Evolutionary conservation across 2,888 invertebrate species (phyloP), one percentile per base, ranked within the genome.

Genomic region (Hypercompe scribonia): DNA sequence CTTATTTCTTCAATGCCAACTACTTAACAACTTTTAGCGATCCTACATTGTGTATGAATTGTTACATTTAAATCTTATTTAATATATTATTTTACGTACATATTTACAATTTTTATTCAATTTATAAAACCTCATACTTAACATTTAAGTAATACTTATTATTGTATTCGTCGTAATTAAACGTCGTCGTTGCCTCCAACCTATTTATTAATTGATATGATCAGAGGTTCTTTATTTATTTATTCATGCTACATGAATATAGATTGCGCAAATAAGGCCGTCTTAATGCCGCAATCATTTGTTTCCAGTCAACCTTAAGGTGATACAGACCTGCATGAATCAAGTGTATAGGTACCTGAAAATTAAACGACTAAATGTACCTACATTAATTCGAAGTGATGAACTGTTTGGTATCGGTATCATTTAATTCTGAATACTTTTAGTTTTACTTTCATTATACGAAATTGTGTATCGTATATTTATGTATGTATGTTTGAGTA

Each of bases 71-170:
- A 70, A 82, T 90, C 88, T 91, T 21, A 33, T 34, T 81, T 90
- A n/a, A n/a, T n/a, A n/a, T n/a, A 88, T 91, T 39, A n/a, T 65
- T 15, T 39, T 28, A 39, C 3, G 7, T 36, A 36, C 15, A n/a
- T 65, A 65, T 65, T 86, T 89, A 92, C 88, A 89, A 31, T 7
- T 77, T 79, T 81, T 79, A 78, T 79, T 74, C 81, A 89, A 85
- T 91, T 90, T 91, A 88, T 90, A 92, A 93, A 91, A 91, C 88
- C 84, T 91, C 90, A 91, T 91, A 91, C 92, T 88, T 89, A 88
- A 75, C 79, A 77, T 84, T 71, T 74, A 74, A 34, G 0, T 65
- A 28, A 72, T 61, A 58, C 42, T 24, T 66, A 50, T 21, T 58
- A 65, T 68, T 68, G 63, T 64, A 10, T 63, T 72, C 65, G 71